These are phyloP conservation scores for Arizona elegans DNA, from an alignment of 2,113 vertebrate species.

Conservation along the genomic window DNA sequence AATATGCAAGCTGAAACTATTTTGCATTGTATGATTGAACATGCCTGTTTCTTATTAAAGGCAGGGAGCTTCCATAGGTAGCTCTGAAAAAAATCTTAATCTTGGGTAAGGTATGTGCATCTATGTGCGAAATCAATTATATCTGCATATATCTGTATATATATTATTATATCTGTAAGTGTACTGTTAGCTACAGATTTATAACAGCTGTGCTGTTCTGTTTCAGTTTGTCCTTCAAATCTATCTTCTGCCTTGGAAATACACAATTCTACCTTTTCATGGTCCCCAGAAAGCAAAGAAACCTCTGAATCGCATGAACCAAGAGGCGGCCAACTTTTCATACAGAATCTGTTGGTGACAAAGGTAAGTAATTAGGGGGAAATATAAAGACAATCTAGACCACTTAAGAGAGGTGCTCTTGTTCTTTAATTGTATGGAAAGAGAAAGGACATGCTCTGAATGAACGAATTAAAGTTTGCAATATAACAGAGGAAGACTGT, in stretches of 20 bases:
- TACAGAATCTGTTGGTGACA: slow-evolving; percentile 76
- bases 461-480: not conserved
- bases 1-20: not conserved
- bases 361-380: slow-evolving; percentile 69
- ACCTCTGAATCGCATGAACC: slow-evolving; percentile 23
- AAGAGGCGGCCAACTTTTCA: slow-evolving; percentile 67
- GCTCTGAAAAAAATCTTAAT: not conserved
- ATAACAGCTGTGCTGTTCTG: slow-evolving; percentile 10
- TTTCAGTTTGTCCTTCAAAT: slow-evolving; percentile 59
- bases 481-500: not conserved
- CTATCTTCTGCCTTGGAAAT: slow-evolving; percentile 71
- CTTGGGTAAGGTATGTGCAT: not conserved
- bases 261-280: slow-evolving; percentile 80
- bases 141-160: too few species aligned
- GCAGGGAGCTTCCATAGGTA: not conserved
- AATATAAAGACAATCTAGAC: not conserved
- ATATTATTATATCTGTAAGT: not conserved
- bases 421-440: not conserved
- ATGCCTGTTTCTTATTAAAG: not conserved
- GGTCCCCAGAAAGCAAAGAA: slow-evolving; percentile 62
- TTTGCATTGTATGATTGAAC: not conserved
- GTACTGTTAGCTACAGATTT: not conserved
- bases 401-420: not conserved
- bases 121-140: not conserved
- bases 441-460: not conserved